phyloP scores from a whole-genome alignment of 2,113 vertebrate genomes.

The Casuarius casuarius region DNA sequence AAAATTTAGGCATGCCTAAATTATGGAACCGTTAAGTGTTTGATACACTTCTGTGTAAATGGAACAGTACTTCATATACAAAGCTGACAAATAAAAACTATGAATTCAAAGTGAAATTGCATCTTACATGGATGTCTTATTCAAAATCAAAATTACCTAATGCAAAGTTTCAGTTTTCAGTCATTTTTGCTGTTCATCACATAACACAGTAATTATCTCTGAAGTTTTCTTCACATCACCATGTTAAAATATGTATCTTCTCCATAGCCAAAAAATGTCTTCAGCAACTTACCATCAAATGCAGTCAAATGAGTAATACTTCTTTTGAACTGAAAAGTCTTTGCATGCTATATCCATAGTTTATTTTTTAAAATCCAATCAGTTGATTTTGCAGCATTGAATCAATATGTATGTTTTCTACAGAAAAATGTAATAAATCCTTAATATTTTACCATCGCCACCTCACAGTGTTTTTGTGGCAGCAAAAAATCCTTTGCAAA shows the following conservation, averaged over 20 bases:
- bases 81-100: neutral
- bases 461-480: neutral
- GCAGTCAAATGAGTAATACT: neutral
- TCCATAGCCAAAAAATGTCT: neutral
- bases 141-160: neutral
- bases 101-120: neutral
- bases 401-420: neutral
- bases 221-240: neutral
- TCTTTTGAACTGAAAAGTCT: neutral
- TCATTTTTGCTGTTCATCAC: neutral
- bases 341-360: neutral
- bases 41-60: neutral
- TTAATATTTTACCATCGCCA: neutral
- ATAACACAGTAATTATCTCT: neutral
- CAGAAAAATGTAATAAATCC: neutral
- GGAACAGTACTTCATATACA: neutral
- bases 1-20: neutral
- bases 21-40: fast-evolving
- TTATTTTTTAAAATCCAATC: fast-evolving
- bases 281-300: neutral
- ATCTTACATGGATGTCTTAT: neutral
- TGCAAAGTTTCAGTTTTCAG: neutral
- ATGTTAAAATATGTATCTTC: neutral
- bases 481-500: neutral
- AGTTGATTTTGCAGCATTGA: neutral